A percentile compares a stretch with the other conserved stretches of the same genome.
Conservation (phyloP, 2,888 invertebrate species). For the Acleris cristana region DNA sequence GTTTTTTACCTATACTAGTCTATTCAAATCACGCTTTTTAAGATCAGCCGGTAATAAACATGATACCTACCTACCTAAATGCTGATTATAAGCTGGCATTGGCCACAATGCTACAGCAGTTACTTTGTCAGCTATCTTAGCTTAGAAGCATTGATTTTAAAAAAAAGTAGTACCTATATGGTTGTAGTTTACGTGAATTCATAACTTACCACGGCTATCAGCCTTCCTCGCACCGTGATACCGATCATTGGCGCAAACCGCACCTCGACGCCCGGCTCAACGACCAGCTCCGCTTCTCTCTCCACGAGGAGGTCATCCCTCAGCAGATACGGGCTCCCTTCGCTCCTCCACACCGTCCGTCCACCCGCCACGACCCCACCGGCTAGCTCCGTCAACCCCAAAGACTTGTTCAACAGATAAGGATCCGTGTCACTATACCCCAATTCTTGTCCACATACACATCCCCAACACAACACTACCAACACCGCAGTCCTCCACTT, state of each 20-base stretch:
- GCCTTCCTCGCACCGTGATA: slow-evolving; percentile 94
- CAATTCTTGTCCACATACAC: slow-evolving; percentile 66
- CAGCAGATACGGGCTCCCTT: slow-evolving; percentile 89
- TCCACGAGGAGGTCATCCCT: slow-evolving; percentile 92
- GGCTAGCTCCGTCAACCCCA: slow-evolving; percentile 83
- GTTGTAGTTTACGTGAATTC: slow-evolving; percentile 1
- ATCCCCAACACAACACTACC: slow-evolving; percentile 57
- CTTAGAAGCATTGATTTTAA: background rate
- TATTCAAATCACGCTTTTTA: too few species aligned
- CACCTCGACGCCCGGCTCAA: slow-evolving; percentile 95
- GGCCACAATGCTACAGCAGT: background rate
- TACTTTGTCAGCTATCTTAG: background rate
- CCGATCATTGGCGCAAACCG: slow-evolving; percentile 96
- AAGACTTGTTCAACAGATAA: slow-evolving; percentile 72
- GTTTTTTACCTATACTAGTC: too few species aligned
- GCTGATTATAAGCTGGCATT: background rate
- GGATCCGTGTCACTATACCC: slow-evolving; percentile 62
- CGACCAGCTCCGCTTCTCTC: slow-evolving; percentile 89
- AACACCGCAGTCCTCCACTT: slow-evolving; percentile 78
- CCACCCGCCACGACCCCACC: slow-evolving; percentile 86
- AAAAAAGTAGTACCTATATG: background rate
- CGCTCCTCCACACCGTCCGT: slow-evolving; percentile 79
- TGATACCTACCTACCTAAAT: too few species aligned
- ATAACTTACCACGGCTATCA: slow-evolving; percentile 94
- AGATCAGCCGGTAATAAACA: too few species aligned